Evolutionary conservation across 1,140 invertebrate genomes (phyloP).

Genomic region (Fragariocoptes setiger): DNA sequence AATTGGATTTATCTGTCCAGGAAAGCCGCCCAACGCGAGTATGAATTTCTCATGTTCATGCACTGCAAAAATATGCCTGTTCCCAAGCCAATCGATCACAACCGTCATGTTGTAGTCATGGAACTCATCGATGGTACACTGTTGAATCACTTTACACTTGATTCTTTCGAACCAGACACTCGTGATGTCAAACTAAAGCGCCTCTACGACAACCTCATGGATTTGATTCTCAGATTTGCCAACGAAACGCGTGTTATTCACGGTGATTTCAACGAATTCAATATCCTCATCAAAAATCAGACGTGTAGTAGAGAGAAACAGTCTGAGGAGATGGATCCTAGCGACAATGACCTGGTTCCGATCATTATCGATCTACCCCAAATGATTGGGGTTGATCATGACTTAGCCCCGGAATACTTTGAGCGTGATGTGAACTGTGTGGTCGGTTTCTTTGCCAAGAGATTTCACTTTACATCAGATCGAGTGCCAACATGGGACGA

Average conservation of each 20-base stretch:
- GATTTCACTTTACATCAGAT: constrained; percentile 68
- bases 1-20: constrained; percentile 94
- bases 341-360: constrained; percentile 26
- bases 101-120: constrained; percentile 89
- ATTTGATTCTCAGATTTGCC: constrained; percentile 57
- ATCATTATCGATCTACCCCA: constrained; percentile 95
- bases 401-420: constrained; percentile 71
- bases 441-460: constrained; percentile 56
- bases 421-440: constrained; percentile 80
- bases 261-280: constrained; percentile 98
- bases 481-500: constrained; percentile 53
- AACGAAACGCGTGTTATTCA: constrained; percentile 76
- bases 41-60: constrained; percentile 75
- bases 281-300: constrained; percentile 36
- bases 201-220: constrained; percentile 81
- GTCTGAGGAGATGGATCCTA: too few relatives aligned
- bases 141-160: constrained; percentile 2
- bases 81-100: constrained; percentile 72
- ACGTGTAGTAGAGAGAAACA: too few relatives aligned
- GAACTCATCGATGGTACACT: constrained; percentile 33
- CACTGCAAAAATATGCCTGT: constrained; percentile 68
- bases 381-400: constrained; percentile 52
- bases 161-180: constrained; percentile 8
- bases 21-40: constrained; percentile 86
- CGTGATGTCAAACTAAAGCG: constrained; percentile 6